phyloP scores from a whole-genome alignment of 92 coral and sea anemone species.

The Anthopleura xanthogrammica region DNA sequence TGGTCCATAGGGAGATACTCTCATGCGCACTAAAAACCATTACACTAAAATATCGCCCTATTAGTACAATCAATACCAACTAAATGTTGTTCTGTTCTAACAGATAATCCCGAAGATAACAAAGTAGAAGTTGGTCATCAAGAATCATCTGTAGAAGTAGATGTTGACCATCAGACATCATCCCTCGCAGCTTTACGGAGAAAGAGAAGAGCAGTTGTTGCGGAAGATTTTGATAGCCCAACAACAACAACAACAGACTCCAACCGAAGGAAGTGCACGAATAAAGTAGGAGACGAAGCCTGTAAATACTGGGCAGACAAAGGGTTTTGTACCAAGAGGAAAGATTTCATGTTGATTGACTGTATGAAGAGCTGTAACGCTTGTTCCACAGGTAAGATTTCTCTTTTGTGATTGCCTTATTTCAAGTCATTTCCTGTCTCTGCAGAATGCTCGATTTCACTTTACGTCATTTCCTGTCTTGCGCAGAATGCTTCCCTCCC shows the following conservation, averaged over 20 bases:
- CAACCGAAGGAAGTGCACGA: background rate
- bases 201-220: constrained; percentile 22
- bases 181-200: constrained; percentile 18
- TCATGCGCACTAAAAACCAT: no score
- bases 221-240: constrained; percentile 16
- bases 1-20: no score
- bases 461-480: background rate
- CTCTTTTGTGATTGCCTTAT: no score
- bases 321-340: constrained; percentile 68
- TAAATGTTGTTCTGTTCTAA: background rate
- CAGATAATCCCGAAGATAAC: constrained; percentile 1
- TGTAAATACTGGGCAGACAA: constrained; percentile 66
- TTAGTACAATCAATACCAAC: background rate
- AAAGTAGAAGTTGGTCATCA: constrained; percentile 4
- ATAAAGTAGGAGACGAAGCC: constrained; percentile 47
- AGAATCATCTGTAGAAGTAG: background rate
- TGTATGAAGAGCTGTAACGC: constrained; percentile 77
- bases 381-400: constrained; percentile 62
- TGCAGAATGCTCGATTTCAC: no score
- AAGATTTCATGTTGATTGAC: constrained; percentile 72
- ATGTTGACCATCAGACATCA: background rate
- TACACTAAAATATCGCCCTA: no score
- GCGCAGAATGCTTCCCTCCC: no score
- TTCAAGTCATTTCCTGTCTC: no score
- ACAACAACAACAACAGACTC: background rate